Base-by-base conservation (phyloP, 2,797 vertebrate genomes). In the Todus mexicanus region DNA sequence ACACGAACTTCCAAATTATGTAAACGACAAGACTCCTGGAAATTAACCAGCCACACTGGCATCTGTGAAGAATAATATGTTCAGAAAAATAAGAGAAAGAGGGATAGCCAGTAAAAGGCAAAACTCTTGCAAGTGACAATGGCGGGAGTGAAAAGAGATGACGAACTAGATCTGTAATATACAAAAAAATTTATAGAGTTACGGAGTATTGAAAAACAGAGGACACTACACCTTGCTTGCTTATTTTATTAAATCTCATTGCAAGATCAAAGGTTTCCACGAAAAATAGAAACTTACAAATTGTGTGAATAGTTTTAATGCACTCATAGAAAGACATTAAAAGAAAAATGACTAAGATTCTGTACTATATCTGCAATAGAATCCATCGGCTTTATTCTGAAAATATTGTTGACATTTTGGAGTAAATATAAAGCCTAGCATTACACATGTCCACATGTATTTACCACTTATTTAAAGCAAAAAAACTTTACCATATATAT, bases 211-310 rank as follows among this genome's bases (percentile, higher is more conserved):
- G 29, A 77, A 56, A 88, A 96, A 92, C 54, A 79, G 68, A 95
- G 96, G 84, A 92, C 84, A 90, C 21, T 11, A 61, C 9, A 47
- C 69, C 70, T 90, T 92, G 83, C n/a, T 92, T 94, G 37, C 70
- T 72, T 96, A 85, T 97, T 97, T 97, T 97, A 97, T 95, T 97
- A 97, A 91, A 97, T 90, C 97, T 92, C 93, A 97, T 98, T 97
- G 97, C 91, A 97, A 95, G 95, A 95, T 97, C 94, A 97, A 97
- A 96, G 93, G 87, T 94, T 88, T 96, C 96, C 97, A 94, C 20
- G 97, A 96, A 97, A 97, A 97, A 97, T 96, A 97, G 94, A 97
- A 97, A 96, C 84, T 96, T 97, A 97, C 97, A 97, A 98, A 97
- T 88, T 23, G 79, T 94, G 92, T 94, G 96, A 96, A 97, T 87